Percentiles rank a stretch among this genome's conserved stretches.
Evolutionary conservation across 2,888 invertebrate genomes (phyloP).

Genomic region (Eurois occulta): DNA sequence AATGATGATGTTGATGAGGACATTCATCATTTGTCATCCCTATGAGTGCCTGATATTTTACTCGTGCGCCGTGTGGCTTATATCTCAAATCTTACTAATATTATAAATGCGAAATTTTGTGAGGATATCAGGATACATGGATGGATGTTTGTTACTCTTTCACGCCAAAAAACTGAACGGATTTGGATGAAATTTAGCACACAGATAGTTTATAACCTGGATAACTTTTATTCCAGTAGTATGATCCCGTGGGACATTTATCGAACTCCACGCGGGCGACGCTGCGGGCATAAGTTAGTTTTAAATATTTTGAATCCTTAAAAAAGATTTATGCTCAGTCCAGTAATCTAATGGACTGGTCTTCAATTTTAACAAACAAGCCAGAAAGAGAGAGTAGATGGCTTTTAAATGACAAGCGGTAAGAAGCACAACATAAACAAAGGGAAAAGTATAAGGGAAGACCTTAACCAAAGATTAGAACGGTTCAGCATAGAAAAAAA

Average conservation of each 20-base stretch:
- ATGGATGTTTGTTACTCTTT: too few species aligned
- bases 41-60: background rate
- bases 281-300: too few species aligned
- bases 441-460: background rate
- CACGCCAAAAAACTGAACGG: too few species aligned
- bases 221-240: too few species aligned
- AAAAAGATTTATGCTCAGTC: too few species aligned
- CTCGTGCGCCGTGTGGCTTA: background rate
- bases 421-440: background rate
- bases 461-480: background rate
- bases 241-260: too few species aligned
- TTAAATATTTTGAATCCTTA: background rate
- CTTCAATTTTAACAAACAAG: background rate
- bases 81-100: background rate
- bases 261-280: too few species aligned
- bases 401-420: background rate
- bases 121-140: too few species aligned
- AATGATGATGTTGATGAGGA: background rate
- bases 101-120: background rate
- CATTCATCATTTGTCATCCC: background rate
- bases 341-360: too few species aligned
- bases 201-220: too few species aligned
- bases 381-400: background rate
- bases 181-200: too few species aligned
- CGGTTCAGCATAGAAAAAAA: background rate